A percentile compares a stretch with the other conserved stretches of the same genome.
Evolutionary conservation across 2,113 vertebrate species (phyloP).

Genomic region (Piaya cayana): DNA sequence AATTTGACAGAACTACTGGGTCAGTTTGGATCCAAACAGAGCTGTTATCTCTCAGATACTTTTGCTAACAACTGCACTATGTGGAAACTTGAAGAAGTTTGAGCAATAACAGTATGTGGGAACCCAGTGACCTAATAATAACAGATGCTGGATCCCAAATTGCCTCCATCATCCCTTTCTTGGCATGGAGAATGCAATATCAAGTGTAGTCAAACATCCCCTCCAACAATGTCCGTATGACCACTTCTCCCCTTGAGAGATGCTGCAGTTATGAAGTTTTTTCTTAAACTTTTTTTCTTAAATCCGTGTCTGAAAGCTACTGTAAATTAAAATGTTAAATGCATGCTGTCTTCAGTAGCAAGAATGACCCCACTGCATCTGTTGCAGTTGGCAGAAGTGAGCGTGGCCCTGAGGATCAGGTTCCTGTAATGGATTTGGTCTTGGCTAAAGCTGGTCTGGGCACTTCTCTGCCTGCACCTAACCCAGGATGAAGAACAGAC

Average conservation of each 20-base stretch:
- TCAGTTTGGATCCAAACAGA: background rate
- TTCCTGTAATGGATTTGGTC: background rate
- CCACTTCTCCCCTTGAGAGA: background rate
- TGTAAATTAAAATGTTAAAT: background rate
- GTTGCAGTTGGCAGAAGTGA: background rate
- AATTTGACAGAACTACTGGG: background rate
- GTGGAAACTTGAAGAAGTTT: background rate
- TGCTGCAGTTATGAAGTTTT: too few relatives aligned
- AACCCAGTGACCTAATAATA: background rate
- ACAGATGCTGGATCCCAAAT: background rate
- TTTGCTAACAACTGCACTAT: background rate
- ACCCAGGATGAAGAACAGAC: background rate
- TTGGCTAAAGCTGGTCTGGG: background rate
- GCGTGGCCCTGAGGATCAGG: background rate
- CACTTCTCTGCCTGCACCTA: background rate
- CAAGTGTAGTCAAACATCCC: background rate
- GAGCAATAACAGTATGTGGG: background rate
- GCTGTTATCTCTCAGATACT: background rate
- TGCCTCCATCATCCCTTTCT: background rate
- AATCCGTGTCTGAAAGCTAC: background rate
- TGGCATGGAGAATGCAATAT: background rate
- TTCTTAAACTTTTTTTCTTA: background rate
- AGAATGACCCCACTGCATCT: background rate
- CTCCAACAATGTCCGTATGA: fast-evolving
- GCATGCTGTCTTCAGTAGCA: fast-evolving